Percentiles rank a stretch among this genome's conserved stretches.
Evolutionary conservation across 2,113 vertebrate genomes (phyloP).

Genomic region (Crotalus horridus): DNA sequence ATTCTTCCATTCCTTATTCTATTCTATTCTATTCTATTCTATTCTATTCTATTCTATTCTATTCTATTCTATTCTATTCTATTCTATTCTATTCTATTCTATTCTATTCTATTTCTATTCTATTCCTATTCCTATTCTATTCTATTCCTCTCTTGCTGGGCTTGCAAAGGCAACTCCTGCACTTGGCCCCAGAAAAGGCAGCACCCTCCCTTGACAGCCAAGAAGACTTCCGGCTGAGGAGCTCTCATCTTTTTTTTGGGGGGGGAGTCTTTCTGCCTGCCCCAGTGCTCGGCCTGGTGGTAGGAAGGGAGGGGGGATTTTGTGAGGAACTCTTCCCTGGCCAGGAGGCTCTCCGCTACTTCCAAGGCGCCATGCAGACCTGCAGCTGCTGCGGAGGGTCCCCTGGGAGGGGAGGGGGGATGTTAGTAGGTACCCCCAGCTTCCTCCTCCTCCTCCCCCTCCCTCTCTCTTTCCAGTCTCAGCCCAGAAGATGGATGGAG

Average conservation of each 20-base stretch:
- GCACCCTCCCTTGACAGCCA: neutral
- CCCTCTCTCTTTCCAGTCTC: neutral
- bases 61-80: too few species aligned
- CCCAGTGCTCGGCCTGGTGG: neutral
- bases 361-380: neutral
- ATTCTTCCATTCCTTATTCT: too few species aligned
- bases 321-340: neutral
- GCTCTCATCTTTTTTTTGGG: neutral
- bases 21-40: too few species aligned
- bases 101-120: too few species aligned
- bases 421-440: neutral
- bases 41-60: too few species aligned
- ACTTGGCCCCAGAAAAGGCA: neutral
- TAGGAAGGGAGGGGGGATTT: neutral
- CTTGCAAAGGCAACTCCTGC: neutral
- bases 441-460: neutral
- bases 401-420: neutral
- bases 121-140: too few species aligned
- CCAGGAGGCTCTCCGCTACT: neutral
- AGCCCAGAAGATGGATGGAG: accelerated
- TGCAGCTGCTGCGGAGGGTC: neutral
- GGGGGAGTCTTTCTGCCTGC: neutral
- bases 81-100: too few species aligned
- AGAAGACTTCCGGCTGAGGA: neutral
- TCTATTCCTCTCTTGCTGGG: neutral